Evolutionary conservation across 2,797 vertebrate genomes (phyloP).

Genomic region (Euphonia xanthogaster): DNA sequence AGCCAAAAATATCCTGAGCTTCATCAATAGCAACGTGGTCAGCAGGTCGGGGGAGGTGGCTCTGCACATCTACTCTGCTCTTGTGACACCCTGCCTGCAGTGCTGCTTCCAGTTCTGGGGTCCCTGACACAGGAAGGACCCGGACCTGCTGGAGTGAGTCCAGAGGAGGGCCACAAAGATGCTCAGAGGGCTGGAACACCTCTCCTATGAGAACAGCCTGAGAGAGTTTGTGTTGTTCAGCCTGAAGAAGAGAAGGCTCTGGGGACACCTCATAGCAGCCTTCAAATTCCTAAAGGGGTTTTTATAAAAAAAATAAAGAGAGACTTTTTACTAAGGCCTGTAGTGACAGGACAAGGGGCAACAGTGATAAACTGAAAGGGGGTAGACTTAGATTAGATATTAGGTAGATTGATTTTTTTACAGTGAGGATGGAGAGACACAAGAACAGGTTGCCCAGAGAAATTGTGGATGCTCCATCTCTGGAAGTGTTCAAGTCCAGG

Average conservation of each 20-base stretch:
- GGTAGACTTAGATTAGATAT: background rate
- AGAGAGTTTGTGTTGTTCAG: background rate
- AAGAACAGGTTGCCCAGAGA: background rate
- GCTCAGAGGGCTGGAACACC: background rate
- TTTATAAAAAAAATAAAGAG: background rate
- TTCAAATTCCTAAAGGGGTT: background rate
- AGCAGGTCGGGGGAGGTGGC: fast-evolving
- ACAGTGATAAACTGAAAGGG: background rate
- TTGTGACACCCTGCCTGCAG: background rate
- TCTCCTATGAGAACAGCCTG: background rate
- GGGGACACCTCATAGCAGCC: background rate
- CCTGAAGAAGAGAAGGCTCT: background rate
- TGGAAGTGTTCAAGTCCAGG: background rate
- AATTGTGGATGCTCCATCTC: background rate
- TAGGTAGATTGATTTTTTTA: background rate
- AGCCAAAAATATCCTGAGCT: background rate
- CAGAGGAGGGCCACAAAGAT: background rate
- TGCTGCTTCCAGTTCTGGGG: background rate
- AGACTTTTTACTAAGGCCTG: background rate
- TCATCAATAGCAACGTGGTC: fast-evolving
- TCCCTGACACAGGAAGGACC: background rate
- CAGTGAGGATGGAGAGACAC: background rate
- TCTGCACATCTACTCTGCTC: background rate
- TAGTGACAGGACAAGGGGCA: background rate
- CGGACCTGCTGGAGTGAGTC: background rate